These are phyloP conservation scores for Scortum barcoo DNA, from an alignment of 2,113 vertebrate species.

Conservation along the genomic window DNA sequence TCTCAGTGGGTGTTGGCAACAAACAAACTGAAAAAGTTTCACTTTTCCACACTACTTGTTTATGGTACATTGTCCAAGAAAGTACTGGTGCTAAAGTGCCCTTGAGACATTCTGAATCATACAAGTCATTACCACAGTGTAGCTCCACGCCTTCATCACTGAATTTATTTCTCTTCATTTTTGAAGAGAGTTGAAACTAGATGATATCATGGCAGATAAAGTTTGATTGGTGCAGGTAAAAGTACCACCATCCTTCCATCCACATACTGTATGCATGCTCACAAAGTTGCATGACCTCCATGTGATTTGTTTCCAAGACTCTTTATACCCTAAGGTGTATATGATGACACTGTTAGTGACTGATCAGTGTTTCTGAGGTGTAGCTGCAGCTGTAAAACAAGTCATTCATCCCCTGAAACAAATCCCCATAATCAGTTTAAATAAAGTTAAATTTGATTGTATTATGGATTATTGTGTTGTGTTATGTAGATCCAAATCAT, in stretches of 20 bases:
- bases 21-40: constrained; percentile 7
- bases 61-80: not conserved
- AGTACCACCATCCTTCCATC: not conserved
- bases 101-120: not conserved
- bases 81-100: not conserved
- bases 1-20: not conserved
- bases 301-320: not conserved
- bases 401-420: not conserved
- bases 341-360: not conserved
- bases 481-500: not conserved
- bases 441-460: not conserved
- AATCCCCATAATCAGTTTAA: not conserved
- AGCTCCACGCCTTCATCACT: not conserved
- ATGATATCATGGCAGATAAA: not conserved
- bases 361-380: not conserved
- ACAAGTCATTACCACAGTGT: not conserved
- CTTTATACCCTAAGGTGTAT: not conserved
- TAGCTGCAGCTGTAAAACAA: constrained; percentile 7
- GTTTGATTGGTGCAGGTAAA: not conserved
- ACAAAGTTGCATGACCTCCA: not conserved
- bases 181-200: not conserved
- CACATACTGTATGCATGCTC: not conserved
- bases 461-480: not conserved
- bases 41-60: not conserved
- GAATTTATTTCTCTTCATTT: not conserved